Conservation (phyloP, 2,888 invertebrate species). For the Noctua pronuba region DNA sequence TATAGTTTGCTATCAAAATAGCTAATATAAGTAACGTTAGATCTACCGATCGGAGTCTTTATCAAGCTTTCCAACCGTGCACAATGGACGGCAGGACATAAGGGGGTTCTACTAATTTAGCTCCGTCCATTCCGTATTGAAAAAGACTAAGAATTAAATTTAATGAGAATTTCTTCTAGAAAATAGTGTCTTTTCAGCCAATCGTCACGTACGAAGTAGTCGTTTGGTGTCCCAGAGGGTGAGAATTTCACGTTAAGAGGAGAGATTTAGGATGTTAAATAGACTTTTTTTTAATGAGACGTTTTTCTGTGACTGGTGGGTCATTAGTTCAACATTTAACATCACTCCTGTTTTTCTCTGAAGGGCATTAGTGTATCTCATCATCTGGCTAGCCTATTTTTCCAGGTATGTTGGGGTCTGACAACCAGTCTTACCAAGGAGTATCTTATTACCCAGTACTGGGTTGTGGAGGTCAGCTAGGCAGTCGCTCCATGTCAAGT, state of each 20-base stretch:
- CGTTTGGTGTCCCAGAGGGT: slow-evolving; percentile 23
- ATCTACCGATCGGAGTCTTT: background rate
- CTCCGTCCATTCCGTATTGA: background rate
- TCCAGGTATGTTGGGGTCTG: background rate
- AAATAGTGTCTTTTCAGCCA: slow-evolving; percentile 17
- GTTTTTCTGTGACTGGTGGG: background rate
- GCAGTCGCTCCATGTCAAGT: too few species aligned
- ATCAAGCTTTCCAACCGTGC: background rate
- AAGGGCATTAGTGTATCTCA: background rate
- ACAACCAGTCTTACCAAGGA: too few species aligned
- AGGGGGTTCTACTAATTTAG: slow-evolving; percentile 26
- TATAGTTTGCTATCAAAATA: background rate
- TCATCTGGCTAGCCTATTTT: background rate
- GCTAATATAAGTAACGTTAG: background rate
- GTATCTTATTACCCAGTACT: too few species aligned
- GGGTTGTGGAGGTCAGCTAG: too few species aligned
- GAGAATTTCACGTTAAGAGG: background rate
- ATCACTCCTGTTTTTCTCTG: background rate
- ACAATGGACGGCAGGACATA: background rate
- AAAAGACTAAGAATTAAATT: slow-evolving; percentile 25
- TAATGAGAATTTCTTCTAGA: background rate
- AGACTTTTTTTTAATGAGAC: background rate
- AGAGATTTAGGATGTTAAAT: background rate
- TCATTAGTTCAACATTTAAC: background rate
- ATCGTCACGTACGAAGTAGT: slow-evolving; percentile 29